Evolutionary conservation across 2,113 vertebrate genomes (phyloP).

Genomic region (Falco punctatus): DNA sequence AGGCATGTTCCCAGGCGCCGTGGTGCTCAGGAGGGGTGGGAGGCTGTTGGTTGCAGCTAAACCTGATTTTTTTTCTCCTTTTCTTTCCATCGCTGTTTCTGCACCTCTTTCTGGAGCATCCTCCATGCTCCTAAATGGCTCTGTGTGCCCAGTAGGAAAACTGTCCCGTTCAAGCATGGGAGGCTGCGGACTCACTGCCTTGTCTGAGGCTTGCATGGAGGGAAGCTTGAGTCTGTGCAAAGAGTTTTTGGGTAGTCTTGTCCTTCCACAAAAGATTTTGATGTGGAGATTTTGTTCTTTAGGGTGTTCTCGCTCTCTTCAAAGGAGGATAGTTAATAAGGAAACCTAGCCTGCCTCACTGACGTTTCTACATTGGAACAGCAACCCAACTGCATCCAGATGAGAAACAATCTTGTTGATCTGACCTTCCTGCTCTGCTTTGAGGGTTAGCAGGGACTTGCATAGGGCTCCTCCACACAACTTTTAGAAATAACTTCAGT

Average conservation of each 20-base stretch:
- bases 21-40: neutral
- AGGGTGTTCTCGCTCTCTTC: neutral
- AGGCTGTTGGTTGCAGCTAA: neutral
- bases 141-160: neutral
- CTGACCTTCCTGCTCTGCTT: neutral
- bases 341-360: neutral
- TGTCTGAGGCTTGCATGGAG: neutral
- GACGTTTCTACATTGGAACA: neutral
- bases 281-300: neutral
- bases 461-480: neutral
- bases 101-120: neutral
- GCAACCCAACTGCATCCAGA: neutral
- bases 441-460: neutral
- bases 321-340: neutral
- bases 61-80: neutral
- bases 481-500: neutral
- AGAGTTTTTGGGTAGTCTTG: neutral
- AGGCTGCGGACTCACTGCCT: neutral
- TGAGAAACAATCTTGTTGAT: neutral
- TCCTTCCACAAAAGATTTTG: neutral
- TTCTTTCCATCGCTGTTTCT: neutral
- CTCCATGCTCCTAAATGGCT: neutral
- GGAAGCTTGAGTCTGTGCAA: fast-evolving
- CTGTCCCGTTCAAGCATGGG: fast-evolving
- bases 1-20: neutral